Conservation (phyloP, 2,888 invertebrate species). For the Volucella zonaria region DNA sequence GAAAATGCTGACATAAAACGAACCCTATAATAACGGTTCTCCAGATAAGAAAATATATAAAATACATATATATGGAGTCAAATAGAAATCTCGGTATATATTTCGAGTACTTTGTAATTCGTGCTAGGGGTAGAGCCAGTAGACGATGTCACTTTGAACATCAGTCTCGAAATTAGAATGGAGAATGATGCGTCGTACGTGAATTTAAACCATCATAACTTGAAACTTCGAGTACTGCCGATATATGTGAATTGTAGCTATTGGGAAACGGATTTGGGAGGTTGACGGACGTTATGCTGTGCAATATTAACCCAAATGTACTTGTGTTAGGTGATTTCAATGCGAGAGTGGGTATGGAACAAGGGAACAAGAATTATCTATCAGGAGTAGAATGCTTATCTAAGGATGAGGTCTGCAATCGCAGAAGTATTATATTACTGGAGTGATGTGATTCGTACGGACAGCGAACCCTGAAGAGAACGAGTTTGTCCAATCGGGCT, state of each 20-base stretch:
- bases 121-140: not conserved
- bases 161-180: not conserved
- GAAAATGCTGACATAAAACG: too few relatives aligned
- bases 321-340: not conserved
- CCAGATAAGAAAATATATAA: too few relatives aligned
- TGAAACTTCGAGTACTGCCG: not conserved
- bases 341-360: not conserved
- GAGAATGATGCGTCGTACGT: not conserved
- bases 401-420: not conserved
- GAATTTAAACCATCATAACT: not conserved
- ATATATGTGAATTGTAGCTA: not conserved
- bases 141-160: not conserved
- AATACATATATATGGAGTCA: too few relatives aligned
- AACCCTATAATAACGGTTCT: too few relatives aligned
- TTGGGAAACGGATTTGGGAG: not conserved
- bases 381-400: not conserved
- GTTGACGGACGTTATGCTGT: not conserved
- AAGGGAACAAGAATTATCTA: not conserved
- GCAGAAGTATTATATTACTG: too few relatives aligned
- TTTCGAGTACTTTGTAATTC: not conserved
- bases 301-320: not conserved
- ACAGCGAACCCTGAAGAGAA: not conserved
- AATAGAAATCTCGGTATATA: too few relatives aligned
- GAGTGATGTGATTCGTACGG: too few relatives aligned
- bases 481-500: not conserved